phyloP scores from a whole-genome alignment of 2,888 invertebrate genomes.

The Synergus umbraculus region DNA sequence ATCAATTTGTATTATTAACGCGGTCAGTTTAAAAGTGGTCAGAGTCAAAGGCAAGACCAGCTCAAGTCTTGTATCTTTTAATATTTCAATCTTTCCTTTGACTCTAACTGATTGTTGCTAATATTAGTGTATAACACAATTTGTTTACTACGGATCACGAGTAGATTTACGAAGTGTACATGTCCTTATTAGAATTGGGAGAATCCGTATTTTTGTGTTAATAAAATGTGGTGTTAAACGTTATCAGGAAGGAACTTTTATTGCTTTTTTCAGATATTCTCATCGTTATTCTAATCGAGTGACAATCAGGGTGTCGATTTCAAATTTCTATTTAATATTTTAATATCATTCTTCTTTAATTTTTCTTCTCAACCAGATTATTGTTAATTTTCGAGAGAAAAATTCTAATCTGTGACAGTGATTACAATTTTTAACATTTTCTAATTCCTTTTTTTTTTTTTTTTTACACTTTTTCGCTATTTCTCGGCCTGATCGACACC shows the following conservation, averaged over 20 bases:
- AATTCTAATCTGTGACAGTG: neutral
- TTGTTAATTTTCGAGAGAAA: neutral
- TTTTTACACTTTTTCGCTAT: neutral
- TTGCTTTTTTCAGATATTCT: slow-evolving; percentile 13
- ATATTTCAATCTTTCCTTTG: neutral
- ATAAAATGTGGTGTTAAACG: slow-evolving; percentile 43
- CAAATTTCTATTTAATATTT: neutral
- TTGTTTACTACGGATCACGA: slow-evolving; percentile 1
- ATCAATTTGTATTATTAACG: neutral
- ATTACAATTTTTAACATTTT: neutral
- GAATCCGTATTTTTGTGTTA: slow-evolving; percentile 42
- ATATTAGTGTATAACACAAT: slow-evolving; percentile 10
- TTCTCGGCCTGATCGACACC: neutral
- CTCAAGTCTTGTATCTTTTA: neutral
- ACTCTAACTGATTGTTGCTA: neutral
- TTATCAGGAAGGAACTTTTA: slow-evolving; percentile 17
- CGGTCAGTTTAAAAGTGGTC: neutral
- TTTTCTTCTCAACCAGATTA: neutral
- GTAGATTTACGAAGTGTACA: slow-evolving; percentile 42
- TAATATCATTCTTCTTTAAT: neutral
- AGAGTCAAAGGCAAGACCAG: neutral
- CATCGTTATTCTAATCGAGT: neutral
- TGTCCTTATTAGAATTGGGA: slow-evolving; percentile 23
- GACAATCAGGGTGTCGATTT: neutral
- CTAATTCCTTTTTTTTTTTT: neutral